Conservation (phyloP, 1,140 invertebrate genomes). For the Bombus pascuorum region DNA sequence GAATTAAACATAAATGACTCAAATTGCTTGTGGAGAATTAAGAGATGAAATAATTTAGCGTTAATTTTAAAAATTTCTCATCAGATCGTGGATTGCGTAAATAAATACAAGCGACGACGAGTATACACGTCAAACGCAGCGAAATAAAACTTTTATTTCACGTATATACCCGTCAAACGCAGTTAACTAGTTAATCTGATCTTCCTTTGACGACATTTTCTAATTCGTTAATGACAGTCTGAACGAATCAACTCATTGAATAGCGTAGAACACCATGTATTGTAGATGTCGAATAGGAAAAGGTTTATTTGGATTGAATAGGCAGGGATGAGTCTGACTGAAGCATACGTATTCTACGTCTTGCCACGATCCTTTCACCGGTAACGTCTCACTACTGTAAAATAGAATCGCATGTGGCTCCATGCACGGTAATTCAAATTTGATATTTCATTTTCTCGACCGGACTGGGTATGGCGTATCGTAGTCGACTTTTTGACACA, state of each 20-base stretch:
- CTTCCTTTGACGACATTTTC: background rate
- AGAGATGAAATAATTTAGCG: background rate
- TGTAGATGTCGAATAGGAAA: too few species aligned
- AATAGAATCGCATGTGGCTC: slow-evolving; percentile 1
- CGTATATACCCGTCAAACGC: too few species aligned
- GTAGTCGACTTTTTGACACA: background rate
- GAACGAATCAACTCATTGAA: background rate
- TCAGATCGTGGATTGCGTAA: too few species aligned
- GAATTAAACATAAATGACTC: background rate
- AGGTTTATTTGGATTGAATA: background rate
- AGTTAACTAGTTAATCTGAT: too few species aligned
- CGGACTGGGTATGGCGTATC: background rate
- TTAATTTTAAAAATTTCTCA: too few species aligned
- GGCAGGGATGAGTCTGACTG: background rate
- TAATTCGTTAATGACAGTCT: background rate
- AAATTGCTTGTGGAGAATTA: background rate
- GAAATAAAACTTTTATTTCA: too few species aligned
- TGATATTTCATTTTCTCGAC: background rate
- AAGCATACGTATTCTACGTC: background rate
- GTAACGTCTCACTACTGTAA: background rate
- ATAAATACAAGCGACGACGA: too few species aligned
- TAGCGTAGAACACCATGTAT: background rate
- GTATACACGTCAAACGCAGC: too few species aligned
- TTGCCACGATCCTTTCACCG: slow-evolving; percentile 8
- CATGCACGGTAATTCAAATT: background rate